A percentile compares a stretch with the other conserved stretches of the same genome.
Conservation (phyloP, 2,797 vertebrate genomes). For the Ceryle rudis region DNA sequence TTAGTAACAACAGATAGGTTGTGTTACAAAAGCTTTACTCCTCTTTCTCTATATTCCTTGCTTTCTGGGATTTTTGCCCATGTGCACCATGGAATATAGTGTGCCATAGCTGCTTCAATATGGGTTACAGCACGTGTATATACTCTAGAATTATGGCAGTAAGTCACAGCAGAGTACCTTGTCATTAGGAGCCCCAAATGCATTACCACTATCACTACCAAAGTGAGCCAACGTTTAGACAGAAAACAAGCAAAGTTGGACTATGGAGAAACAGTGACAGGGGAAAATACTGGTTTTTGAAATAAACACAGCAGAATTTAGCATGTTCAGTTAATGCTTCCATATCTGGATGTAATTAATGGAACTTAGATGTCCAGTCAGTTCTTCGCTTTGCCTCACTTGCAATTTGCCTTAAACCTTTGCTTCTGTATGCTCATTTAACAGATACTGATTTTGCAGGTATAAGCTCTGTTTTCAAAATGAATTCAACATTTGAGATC, state of each 20-base stretch:
- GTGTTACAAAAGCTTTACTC: background rate
- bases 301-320: background rate
- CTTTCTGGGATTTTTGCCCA: background rate
- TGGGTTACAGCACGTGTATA: background rate
- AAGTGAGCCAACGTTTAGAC: too few relatives aligned
- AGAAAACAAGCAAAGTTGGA: background rate
- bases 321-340: background rate
- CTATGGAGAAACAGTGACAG: background rate
- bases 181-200: too few relatives aligned
- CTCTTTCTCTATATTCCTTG: background rate
- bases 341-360: background rate
- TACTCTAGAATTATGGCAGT: too few relatives aligned
- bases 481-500: background rate
- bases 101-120: background rate
- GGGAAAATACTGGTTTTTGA: background rate
- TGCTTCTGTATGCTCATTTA: background rate
- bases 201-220: too few relatives aligned
- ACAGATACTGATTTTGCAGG: background rate
- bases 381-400: background rate
- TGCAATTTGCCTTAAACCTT: background rate
- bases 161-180: too few relatives aligned
- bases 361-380: background rate
- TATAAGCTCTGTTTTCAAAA: background rate
- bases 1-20: background rate
- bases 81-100: accelerated